Base-by-base conservation (phyloP, 1,140 invertebrate species). In the Drosophila grimshawi region DNA sequence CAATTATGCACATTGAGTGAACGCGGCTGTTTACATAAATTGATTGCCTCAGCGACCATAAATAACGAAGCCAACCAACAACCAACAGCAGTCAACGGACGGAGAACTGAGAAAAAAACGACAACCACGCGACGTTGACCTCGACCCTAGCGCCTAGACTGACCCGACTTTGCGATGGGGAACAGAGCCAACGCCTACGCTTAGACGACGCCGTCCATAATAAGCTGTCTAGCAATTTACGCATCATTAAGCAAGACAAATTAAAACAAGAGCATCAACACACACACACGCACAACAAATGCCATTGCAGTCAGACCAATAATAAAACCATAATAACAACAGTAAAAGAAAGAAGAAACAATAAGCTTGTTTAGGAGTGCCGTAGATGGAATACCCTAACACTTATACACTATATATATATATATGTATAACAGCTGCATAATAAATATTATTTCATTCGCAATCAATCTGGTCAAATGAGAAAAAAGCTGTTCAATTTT, bases 211-310 rank as follows among this genome's bases (percentile, higher is more conserved):
- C 48, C 63, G n/a, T 53, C 70, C 46, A 74, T 74, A 74, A 74
- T 60, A 46, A 51, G 51, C 59, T 48, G 76, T 71, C 62, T 78
- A 71, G 68, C 56, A 83, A 88, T 83, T 86, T 76, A 86, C 71
- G 85, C 76, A 71, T 89, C 83, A 86, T 86, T 86, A 86, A 78
- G 55, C 60, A 51, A 48, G 49, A 69, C 63, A 69, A 86, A 81
- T 86, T 68, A 86, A 78, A 86, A 71, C 65, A 75, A 29, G 39
- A 71, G 46, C 37, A 51, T 19, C 76, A 49, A 3, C 35, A 51
- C 19, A 19, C 19, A 19, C 19, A 19, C 1, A 19, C 19, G 19
- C 19, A 19, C 19, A 19, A 63, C 51, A 64, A 64, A 73, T 51
- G 64, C 52, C 70, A 63, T 46, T 63, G 51, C 45, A 60, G 51